Conservation (phyloP, 2,888 invertebrate species). For the Latrodectus hesperus region DNA sequence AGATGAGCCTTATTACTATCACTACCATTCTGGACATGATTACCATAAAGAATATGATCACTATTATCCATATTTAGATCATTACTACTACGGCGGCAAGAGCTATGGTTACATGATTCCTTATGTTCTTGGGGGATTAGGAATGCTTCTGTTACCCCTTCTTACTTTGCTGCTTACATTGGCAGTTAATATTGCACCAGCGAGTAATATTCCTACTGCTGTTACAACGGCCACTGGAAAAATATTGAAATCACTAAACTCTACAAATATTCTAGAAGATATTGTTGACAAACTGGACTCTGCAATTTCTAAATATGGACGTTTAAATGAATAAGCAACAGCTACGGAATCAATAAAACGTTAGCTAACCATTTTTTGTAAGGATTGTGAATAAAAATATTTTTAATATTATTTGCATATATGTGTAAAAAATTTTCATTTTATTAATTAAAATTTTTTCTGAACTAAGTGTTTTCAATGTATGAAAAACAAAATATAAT, state of each 20-base stretch:
- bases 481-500: no score
- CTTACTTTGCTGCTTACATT: slow-evolving; percentile 51
- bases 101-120: slow-evolving; percentile 44
- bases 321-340: slow-evolving; percentile 17
- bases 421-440: no score
- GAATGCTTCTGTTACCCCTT: slow-evolving; percentile 47
- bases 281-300: slow-evolving; percentile 35
- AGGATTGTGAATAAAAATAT: no score
- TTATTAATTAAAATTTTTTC: no score
- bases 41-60: slow-evolving; percentile 4
- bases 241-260: slow-evolving; percentile 33
- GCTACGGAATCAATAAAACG: no score
- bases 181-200: slow-evolving; percentile 60
- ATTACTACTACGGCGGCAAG: slow-evolving; percentile 34
- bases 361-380: no score
- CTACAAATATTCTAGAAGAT: slow-evolving; percentile 39
- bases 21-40: neutral
- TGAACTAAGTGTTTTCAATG: no score
- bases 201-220: slow-evolving; percentile 57
- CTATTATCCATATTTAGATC: slow-evolving; percentile 25
- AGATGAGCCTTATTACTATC: slow-evolving; percentile 38
- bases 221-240: slow-evolving; percentile 55
- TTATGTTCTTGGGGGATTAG: slow-evolving; percentile 50
- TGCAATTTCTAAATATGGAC: slow-evolving; percentile 35
- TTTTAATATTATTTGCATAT: no score